Conservation (phyloP, 2,113 vertebrate species). For the Addax nasomaculatus region DNA sequence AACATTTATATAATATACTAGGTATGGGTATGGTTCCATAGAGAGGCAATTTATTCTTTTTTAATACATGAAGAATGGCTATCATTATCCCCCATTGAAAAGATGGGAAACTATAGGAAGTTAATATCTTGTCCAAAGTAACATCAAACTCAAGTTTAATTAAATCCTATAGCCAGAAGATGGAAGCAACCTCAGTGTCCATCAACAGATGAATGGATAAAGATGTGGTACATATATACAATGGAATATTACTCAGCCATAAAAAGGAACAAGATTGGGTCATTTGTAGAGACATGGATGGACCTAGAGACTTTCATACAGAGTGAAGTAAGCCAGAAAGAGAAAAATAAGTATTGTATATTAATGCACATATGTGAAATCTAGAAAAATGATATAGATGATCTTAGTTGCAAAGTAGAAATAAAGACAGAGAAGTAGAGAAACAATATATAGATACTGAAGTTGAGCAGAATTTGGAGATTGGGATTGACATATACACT, state of each 20-base stretch:
- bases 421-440: not conserved
- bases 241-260: not conserved
- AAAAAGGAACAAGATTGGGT: not conserved
- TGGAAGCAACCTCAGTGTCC: not conserved
- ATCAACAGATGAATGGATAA: not conserved
- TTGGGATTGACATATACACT: not conserved
- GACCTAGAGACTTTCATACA: not conserved
- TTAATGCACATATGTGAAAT: not conserved
- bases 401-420: not conserved
- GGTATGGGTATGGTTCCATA: not conserved
- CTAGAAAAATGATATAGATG: not conserved
- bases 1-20: not conserved
- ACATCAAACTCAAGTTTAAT: not conserved
- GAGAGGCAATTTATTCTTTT: not conserved
- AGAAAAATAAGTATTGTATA: not conserved
- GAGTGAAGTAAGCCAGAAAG: not conserved
- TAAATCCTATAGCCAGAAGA: not conserved
- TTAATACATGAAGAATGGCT: not conserved
- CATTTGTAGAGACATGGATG: not conserved
- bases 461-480: not conserved
- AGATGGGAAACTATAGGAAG: not conserved
- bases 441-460: not conserved
- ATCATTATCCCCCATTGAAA: not conserved
- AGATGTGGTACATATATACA: not conserved
- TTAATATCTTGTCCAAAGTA: not conserved